phyloP scores from a whole-genome alignment of 1,140 invertebrate species.

The Ostrea denselamellosa region DNA sequence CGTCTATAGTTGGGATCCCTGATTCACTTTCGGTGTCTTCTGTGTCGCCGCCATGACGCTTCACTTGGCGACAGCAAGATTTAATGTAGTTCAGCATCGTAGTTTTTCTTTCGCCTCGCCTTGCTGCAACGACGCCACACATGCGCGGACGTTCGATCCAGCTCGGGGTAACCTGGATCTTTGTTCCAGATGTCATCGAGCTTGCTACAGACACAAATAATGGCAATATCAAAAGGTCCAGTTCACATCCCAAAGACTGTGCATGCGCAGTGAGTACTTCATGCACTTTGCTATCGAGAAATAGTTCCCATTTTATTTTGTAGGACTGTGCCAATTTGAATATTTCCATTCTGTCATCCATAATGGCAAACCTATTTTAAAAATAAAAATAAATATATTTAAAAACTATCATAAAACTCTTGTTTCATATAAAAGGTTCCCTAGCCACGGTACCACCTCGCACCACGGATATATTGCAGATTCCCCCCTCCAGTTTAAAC shows the following conservation, averaged over 20 bases:
- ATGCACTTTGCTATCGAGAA: conserved; percentile 36
- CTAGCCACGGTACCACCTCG: too few species aligned
- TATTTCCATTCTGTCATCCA: conserved; percentile 9
- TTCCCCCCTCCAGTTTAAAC: too few species aligned
- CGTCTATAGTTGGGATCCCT: not conserved
- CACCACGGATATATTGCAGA: too few species aligned
- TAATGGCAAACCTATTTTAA: not conserved
- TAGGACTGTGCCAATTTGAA: conserved; percentile 27
- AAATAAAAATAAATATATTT: not conserved
- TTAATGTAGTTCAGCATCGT: conserved; percentile 21
- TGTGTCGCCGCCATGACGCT: not conserved
- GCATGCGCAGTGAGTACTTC: conserved; percentile 2
- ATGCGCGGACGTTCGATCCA: conserved; percentile 14
- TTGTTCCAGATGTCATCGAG: not conserved
- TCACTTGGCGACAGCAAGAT: not conserved
- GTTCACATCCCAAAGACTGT: conserved; percentile 27
- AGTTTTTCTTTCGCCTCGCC: conserved; percentile 43
- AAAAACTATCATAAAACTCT: not conserved
- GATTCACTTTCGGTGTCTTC: not conserved
- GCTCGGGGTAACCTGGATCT: not conserved
- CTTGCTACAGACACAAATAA: conserved; percentile 28
- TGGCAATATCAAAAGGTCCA: conserved; percentile 4
- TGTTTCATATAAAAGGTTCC: not conserved
- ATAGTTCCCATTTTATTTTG: conserved; percentile 33
- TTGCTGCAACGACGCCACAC: conserved; percentile 27